Evolutionary conservation across 1,140 invertebrate species (phyloP), one percentile per base, ranked within the genome.

Genomic region (Cherax quadricarinatus): DNA sequence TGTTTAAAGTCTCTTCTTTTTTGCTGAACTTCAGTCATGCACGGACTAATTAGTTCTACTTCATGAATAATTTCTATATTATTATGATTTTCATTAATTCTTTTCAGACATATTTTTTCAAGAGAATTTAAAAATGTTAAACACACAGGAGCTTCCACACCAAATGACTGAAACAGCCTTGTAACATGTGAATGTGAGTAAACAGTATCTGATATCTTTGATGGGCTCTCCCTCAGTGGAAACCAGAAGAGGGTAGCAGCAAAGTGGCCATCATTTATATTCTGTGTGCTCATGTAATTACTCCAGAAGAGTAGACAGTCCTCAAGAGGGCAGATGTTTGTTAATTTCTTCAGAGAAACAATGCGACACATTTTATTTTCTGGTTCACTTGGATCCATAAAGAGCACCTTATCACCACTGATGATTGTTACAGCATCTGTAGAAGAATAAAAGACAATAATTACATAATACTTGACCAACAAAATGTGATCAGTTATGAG

Each of bases 161-260:
- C 48, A 70, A 89, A 89, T 7, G 88, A 89, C 4, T 49, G 3
- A 51, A 89, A 89, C 18, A 89, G 41, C 4, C 62, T 24, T 48
- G 10, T 4, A 7, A 83, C 73, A 66, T 84, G 79, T 12, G 7
- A 5, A 12, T 53, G 1, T 24, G 80, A 60, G 78, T 89, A 89
- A 24, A 89, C 21, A 24, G 88, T 89, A 60, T 49, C 79, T 12
- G 88, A 89, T 41, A 89, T 66, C 10, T 83, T 10, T 14, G 88
- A 89, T 10, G 87, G 62, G 10, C 10, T 53, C 60, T 83, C 80
- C 49, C 88, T 82, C 80, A 89, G 88, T 24, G 88, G 88, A 70
- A 89, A 89, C 88, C 88, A 89, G 48, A 89, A 89, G 10, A 89
- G 21, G 3, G 88, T 89, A 53, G 48, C 79, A 16, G 88, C 80